Conservation (phyloP, 2,113 vertebrate genomes). For the Platysteira castanea region DNA sequence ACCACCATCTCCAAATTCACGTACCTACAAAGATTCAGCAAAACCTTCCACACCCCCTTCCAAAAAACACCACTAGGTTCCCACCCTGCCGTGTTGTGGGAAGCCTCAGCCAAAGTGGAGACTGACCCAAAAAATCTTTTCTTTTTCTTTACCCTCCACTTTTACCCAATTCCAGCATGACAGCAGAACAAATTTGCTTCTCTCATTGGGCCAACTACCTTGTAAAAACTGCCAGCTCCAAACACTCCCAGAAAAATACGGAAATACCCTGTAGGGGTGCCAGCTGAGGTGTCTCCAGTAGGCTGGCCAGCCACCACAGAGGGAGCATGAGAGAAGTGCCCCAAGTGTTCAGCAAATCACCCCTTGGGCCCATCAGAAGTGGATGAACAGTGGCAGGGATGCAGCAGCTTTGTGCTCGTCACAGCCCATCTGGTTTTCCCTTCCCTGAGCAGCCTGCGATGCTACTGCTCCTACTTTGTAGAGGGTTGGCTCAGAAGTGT, state of each 20-base stretch:
- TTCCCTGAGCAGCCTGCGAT: background rate
- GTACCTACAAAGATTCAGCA: background rate
- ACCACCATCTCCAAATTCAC: background rate
- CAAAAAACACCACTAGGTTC: background rate
- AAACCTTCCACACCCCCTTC: background rate
- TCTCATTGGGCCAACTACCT: accelerated
- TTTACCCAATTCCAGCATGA: background rate
- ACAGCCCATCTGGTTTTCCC: background rate
- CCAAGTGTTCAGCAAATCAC: background rate
- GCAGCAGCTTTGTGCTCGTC: background rate
- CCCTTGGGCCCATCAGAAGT: background rate
- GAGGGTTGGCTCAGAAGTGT: background rate
- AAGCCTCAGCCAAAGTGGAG: background rate
- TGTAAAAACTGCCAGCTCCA: background rate
- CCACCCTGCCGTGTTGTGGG: accelerated
- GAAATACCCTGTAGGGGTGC: background rate
- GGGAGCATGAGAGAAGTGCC: accelerated
- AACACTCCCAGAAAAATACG: background rate
- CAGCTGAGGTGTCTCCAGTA: background rate
- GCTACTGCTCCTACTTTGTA: background rate
- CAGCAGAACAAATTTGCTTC: background rate
- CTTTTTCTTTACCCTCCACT: background rate
- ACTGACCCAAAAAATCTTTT: background rate
- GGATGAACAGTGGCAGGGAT: background rate
- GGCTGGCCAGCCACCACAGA: accelerated